Evolutionary conservation across 1,140 invertebrate genomes (phyloP).

Genomic region (Anagrus nilaparvatae): DNA sequence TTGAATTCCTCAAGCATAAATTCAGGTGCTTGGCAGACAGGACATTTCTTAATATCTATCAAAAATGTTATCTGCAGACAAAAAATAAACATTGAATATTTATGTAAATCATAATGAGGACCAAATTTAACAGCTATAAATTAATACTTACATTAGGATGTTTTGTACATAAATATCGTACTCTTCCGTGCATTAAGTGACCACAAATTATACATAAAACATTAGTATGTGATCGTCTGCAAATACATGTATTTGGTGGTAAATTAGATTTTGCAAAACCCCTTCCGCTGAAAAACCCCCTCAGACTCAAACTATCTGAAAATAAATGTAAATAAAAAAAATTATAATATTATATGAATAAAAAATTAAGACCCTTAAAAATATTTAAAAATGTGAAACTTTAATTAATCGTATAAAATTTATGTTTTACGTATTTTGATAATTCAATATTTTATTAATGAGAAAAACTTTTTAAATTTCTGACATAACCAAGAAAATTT

Average conservation of each 20-base stretch:
- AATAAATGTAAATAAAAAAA: too few species aligned
- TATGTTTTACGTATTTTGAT: too few species aligned
- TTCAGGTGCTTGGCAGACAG: constrained; percentile 12
- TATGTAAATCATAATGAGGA: too few species aligned
- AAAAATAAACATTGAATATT: neutral
- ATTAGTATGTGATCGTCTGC: constrained; percentile 9
- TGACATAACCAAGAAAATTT: too few species aligned
- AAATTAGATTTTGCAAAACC: neutral
- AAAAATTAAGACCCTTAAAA: too few species aligned
- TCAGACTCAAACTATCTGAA: too few species aligned
- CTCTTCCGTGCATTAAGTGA: constrained; percentile 14
- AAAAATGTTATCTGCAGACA: constrained; percentile 19
- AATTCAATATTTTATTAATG: too few species aligned
- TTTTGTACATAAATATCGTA: constrained; percentile 17
- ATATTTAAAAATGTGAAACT: too few species aligned
- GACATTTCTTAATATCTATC: constrained; percentile 18
- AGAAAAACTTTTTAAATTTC: too few species aligned
- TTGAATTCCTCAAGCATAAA: constrained; percentile 17
- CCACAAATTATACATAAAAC: constrained; percentile 22
- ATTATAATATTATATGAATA: too few species aligned
- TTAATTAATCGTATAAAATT: too few species aligned
- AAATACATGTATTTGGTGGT: constrained; percentile 11
- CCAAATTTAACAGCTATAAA: too few species aligned
- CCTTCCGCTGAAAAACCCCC: neutral
- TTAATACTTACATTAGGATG: constrained; percentile 20